Evolutionary conservation across 2,888 invertebrate species (phyloP).

Genomic region (Drosophila neoperkinsi): DNA sequence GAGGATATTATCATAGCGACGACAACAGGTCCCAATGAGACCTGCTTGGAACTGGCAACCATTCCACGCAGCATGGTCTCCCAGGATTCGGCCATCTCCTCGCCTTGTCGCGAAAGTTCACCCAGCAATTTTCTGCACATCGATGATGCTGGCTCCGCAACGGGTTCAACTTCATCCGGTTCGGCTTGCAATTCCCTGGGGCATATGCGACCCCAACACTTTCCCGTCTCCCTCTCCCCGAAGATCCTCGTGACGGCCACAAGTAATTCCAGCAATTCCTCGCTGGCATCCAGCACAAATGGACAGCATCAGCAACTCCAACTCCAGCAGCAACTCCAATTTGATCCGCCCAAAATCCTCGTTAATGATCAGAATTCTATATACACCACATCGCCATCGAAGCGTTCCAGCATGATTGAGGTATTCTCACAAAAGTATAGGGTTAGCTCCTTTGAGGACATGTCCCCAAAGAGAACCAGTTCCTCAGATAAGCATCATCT

Average conservation of each 20-base stretch:
- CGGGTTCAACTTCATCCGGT: constrained; percentile 74
- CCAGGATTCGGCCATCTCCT: constrained; percentile 84
- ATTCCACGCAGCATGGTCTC: constrained; percentile 83
- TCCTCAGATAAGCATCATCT: constrained; percentile 76
- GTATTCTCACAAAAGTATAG: constrained; percentile 85
- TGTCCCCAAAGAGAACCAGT: constrained; percentile 82
- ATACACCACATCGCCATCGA: constrained; percentile 85
- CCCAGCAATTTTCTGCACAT: constrained; percentile 83
- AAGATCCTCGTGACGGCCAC: constrained; percentile 83
- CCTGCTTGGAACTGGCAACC: constrained; percentile 83
- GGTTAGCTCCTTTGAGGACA: constrained; percentile 85
- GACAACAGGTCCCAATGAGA: constrained; percentile 82
- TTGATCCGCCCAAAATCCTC: constrained; percentile 85
- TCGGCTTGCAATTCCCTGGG: constrained; percentile 79
- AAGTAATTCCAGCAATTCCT: constrained; percentile 80
- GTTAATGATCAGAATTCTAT: constrained; percentile 85
- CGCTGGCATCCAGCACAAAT: constrained; percentile 66
- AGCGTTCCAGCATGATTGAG: constrained; percentile 84
- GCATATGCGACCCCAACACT: constrained; percentile 82
- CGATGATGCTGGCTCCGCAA: constrained; percentile 77
- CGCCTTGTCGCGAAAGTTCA: constrained; percentile 83
- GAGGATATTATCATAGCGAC: constrained; percentile 85
- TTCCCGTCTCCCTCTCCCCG: constrained; percentile 84
- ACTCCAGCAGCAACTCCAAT: constrained; percentile 73
- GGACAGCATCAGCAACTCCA: constrained; percentile 47